Conservation (phyloP, 2,888 invertebrate species). For the Apodemia mormo region DNA sequence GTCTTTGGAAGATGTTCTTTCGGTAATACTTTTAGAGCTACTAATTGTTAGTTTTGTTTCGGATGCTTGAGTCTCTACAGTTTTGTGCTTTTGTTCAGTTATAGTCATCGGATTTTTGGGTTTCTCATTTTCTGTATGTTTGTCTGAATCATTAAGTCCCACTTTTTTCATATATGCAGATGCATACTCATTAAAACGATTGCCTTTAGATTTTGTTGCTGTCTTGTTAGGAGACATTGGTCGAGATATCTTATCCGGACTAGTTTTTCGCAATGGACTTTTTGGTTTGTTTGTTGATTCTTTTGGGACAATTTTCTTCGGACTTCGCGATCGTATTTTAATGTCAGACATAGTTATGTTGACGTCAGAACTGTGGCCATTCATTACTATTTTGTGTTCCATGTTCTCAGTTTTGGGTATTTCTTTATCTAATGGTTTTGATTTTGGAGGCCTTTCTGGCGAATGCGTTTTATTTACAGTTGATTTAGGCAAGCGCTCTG, state of each 20-base stretch:
- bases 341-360: conserved; percentile 43
- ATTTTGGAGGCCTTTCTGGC: conserved; percentile 46
- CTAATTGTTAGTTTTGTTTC: conserved; percentile 50
- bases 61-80: conserved; percentile 38
- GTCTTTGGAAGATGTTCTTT: conserved; percentile 60
- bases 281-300: conserved; percentile 45
- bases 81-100: conserved; percentile 35
- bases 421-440: conserved; percentile 25
- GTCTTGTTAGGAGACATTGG: conserved; percentile 63
- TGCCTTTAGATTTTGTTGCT: conserved; percentile 58
- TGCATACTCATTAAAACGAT: conserved; percentile 72
- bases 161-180: conserved; percentile 77
- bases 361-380: conserved; percentile 55
- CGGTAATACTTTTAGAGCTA: conserved; percentile 48
- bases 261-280: conserved; percentile 58
- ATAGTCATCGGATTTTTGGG: conserved; percentile 37
- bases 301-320: conserved; percentile 54
- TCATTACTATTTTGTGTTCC: conserved; percentile 39
- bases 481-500: conserved; percentile 47
- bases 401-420: conserved; percentile 41
- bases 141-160: conserved; percentile 62
- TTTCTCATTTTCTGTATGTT: conserved; percentile 47
- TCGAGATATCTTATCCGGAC: conserved; percentile 67
- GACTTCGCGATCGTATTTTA: conserved; percentile 53
- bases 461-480: conserved; percentile 47